Conservation (phyloP, 2,797 vertebrate genomes). For the Brachyrhaphis roseni region DNA sequence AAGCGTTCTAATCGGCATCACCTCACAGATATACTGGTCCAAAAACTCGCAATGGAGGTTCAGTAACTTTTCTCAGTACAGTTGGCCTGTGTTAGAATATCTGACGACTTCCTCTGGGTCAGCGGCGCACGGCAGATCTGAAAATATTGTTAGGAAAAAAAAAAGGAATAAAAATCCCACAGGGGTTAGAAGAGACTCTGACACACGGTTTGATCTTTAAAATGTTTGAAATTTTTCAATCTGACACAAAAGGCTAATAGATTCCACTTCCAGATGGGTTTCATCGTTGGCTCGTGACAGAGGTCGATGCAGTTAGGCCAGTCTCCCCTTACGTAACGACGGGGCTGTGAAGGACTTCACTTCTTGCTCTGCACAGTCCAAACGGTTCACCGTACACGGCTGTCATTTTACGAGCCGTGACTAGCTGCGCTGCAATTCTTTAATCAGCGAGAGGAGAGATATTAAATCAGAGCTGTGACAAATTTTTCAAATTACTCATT, state of each 20-base stretch:
- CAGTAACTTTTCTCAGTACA: not conserved
- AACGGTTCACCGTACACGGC: not conserved
- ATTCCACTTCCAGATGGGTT: not conserved
- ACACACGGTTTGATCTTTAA: not conserved
- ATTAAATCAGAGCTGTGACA: constrained; percentile 21
- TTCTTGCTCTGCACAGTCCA: not conserved
- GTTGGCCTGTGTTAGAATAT: not conserved
- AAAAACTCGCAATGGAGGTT: not conserved
- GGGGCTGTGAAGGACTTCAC: not conserved
- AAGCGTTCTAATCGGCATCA: not conserved
- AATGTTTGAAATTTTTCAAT: not conserved
- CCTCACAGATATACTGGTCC: not conserved
- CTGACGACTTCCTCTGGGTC: not conserved
- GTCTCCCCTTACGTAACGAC: not conserved
- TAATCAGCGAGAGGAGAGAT: constrained; percentile 14
- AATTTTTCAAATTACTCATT: constrained; percentile 5
- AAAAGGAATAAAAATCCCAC: not conserved
- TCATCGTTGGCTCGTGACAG: not conserved
- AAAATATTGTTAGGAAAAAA: not conserved
- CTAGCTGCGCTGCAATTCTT: not conserved
- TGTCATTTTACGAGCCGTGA: not conserved
- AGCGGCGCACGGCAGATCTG: not conserved
- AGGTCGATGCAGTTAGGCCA: not conserved
- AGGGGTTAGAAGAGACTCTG: not conserved
- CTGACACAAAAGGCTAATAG: not conserved